Conservation (phyloP, 2,113 vertebrate species). For the Etia nguti region DNA sequence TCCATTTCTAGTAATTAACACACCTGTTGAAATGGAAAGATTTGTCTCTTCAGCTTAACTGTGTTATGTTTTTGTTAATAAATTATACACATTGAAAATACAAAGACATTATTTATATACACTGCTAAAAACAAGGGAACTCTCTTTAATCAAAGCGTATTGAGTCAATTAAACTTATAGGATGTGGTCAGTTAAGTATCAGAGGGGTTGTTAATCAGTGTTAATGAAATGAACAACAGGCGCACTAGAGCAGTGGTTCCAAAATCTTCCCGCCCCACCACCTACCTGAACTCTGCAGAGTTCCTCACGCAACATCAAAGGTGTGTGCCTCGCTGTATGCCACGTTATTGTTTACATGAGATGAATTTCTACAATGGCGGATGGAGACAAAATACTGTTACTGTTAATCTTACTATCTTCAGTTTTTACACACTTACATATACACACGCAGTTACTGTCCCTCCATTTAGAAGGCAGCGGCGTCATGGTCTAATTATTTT, state of each 20-base stretch:
- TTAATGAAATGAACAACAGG: background rate
- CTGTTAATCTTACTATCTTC: too few species aligned
- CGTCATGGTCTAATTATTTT: too few species aligned
- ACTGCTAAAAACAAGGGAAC: background rate
- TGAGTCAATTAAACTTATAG: background rate
- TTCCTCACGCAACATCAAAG: too few species aligned
- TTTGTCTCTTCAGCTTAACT: background rate
- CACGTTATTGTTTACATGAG: too few species aligned
- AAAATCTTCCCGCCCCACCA: too few species aligned
- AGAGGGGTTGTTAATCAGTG: background rate
- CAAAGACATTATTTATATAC: background rate
- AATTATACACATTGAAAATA: background rate
- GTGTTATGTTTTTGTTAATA: background rate
- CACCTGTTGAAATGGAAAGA: background rate
- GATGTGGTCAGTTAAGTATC: background rate
- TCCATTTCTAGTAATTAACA: background rate
- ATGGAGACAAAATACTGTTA: too few species aligned
- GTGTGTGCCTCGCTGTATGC: too few species aligned
- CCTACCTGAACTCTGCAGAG: too few species aligned
- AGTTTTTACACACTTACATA: too few species aligned
- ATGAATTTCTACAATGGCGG: too few species aligned
- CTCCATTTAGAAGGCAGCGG: too few species aligned
- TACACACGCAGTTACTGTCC: too few species aligned
- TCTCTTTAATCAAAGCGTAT: background rate
- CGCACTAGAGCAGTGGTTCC: background rate